A percentile compares a stretch with the other conserved stretches of the same genome.
Conservation (phyloP, 2,888 invertebrate species). For the Malthinus flaveolus region DNA sequence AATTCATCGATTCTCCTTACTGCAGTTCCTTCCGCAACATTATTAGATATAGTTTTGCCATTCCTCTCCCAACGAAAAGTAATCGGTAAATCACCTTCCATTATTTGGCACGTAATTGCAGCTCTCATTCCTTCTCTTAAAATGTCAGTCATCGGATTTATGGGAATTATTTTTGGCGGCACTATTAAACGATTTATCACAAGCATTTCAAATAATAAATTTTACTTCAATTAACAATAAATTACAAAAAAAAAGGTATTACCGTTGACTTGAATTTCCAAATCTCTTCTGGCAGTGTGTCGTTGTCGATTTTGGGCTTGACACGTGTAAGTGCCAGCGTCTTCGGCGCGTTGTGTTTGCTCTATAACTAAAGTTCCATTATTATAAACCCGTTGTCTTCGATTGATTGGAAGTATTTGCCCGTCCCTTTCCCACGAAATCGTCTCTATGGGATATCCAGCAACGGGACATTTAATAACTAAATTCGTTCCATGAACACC, state of each 20-base stretch:
- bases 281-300: constrained; percentile 74
- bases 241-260: not conserved
- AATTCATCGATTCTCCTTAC: constrained; percentile 77
- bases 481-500: constrained; percentile 84
- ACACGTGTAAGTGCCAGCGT: constrained; percentile 89
- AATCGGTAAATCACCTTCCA: constrained; percentile 91
- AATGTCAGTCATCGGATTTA: constrained; percentile 79
- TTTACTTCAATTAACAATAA: not conserved
- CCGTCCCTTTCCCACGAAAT: constrained; percentile 92
- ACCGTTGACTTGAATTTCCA: constrained; percentile 76
- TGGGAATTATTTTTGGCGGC: constrained; percentile 82
- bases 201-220: too few relatives aligned
- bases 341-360: constrained; percentile 81
- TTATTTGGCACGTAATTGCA: constrained; percentile 87
- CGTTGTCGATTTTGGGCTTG: constrained; percentile 84
- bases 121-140: constrained; percentile 84
- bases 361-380: constrained; percentile 87
- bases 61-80: constrained; percentile 91
- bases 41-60: constrained; percentile 67
- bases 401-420: constrained; percentile 81
- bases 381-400: constrained; percentile 82
- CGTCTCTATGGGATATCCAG: constrained; percentile 85
- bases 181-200: constrained; percentile 57
- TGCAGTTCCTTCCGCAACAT: constrained; percentile 57
- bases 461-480: constrained; percentile 86